Evolutionary conservation across 1,140 invertebrate genomes (phyloP).

Genomic region (Cyclargus thomasi): DNA sequence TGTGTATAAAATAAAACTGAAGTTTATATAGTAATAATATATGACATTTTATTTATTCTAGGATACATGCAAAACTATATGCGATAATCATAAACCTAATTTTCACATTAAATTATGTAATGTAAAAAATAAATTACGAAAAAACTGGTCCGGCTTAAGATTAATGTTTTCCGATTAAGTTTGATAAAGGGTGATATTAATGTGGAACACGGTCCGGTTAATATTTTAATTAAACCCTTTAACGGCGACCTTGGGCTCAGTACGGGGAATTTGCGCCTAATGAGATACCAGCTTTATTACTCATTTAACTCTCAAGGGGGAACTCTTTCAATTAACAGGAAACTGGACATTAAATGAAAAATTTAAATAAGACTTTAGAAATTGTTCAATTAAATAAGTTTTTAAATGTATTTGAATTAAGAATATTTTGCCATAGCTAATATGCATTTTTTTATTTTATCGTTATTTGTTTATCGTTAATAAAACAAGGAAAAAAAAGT

Average conservation of each 20-base stretch:
- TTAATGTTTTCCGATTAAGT: not conserved
- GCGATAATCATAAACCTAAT: no score
- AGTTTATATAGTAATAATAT: no score
- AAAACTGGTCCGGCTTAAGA: not conserved
- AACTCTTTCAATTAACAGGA: not conserved
- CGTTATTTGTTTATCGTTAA: no score
- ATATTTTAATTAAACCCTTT: conserved; percentile 4
- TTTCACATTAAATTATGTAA: no score
- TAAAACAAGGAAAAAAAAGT: no score
- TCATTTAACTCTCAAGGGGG: not conserved
- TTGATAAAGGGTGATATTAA: not conserved
- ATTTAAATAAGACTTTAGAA: not conserved
- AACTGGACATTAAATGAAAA: not conserved
- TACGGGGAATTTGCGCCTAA: conserved; percentile 1
- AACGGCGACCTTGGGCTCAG: conserved; percentile 2
- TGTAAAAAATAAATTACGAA: not conserved
- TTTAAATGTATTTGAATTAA: no score
- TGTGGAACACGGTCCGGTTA: not conserved
- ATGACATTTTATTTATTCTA: no score
- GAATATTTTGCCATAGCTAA: no score
- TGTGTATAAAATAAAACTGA: no score
- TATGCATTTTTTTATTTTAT: no score
- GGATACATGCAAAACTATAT: no score
- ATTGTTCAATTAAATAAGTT: no score
- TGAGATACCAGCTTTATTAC: not conserved